Base-by-base conservation (phyloP, 2,888 invertebrate species). In the Brachynemurus nebulosus region DNA sequence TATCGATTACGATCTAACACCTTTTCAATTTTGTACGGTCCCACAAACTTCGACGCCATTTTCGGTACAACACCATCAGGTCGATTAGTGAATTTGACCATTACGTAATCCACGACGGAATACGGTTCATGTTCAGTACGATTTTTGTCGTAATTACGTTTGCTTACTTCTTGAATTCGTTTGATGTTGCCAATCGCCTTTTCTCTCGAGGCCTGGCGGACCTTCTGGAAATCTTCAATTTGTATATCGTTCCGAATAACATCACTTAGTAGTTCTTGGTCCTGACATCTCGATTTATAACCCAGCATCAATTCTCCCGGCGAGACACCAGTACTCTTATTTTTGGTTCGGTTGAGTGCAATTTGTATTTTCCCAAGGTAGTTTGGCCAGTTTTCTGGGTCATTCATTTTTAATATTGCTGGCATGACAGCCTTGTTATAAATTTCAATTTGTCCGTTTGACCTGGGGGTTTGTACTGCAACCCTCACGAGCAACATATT, bases 1-100 rank as follows among this genome's bases (percentile, higher is more conserved):
- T 46, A 46, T 11, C 44, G 43, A 33, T 46, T 45, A 11, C 38
- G 21, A 40, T 48, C 44, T 34, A 44, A 45, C 4, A 40, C 44
- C 9, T 21, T 25, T 17, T 36, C 14, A 3, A 48, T 20, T 18
- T 37, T 33, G 20, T 46, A 48, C 5, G 45, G 45, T 30, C 45
- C 45, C 33, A 46, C 18, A 33, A 37, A 44, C 23, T 46, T 48
- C 18, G 20, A 5, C 1, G 37, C 14, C 41, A 48, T 43, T 35
- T 48, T 48, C 7, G 40, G 38, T 25, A 37, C 27, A 3, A 42
- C 42, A 27, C 39, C 41, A n/a, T 20, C 33, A 11, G 42, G 39
- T 9, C 20, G 21, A 25, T 35, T 37, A 11, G 37, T 33, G 20
- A 36, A 20, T 12, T 44, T 33, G 3, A 47, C 37, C 45, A 48